Evolutionary conservation across 2,797 vertebrate genomes (phyloP).

Genomic region (Kryptolebias ocellatus): DNA sequence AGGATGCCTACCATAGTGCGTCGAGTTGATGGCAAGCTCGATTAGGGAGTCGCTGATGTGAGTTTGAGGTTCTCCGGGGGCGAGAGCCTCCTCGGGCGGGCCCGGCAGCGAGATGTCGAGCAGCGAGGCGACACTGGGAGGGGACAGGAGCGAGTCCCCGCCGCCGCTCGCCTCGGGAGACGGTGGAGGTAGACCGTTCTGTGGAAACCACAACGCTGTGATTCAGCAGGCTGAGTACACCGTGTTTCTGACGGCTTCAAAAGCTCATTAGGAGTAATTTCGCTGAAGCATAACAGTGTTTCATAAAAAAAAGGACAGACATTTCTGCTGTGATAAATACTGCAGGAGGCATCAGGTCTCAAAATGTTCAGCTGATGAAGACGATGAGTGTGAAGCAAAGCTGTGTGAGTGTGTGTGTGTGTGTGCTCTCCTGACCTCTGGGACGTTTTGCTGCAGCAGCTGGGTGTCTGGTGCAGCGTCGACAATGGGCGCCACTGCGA

Average conservation of each 20-base stretch:
- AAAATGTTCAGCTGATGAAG: constrained; percentile 6
- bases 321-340: too few species aligned
- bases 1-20: constrained; percentile 86
- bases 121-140: constrained; percentile 94
- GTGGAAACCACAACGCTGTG: constrained; percentile 25
- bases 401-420: background rate
- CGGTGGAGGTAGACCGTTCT: constrained; percentile 84
- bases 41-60: constrained; percentile 99
- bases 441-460: constrained; percentile 74
- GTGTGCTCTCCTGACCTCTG: constrained; percentile 76
- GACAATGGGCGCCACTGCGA: constrained; percentile 42
- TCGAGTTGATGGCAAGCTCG: constrained; percentile 97
- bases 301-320: background rate
- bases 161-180: constrained; percentile 75
- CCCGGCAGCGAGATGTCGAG: constrained; percentile 97
- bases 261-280: too few species aligned
- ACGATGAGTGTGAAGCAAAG: too few species aligned
- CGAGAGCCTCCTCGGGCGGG: constrained; percentile 94
- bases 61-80: constrained; percentile 89
- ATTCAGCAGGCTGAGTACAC: background rate
- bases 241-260: too few species aligned
- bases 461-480: constrained; percentile 65
- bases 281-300: background rate
- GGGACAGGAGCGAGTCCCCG: constrained; percentile 87
- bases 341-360: background rate